Percentiles rank a stretch among this genome's conserved stretches.
These are phyloP conservation scores for Endotricha flammealis DNA, from an alignment of 2,888 invertebrate species.

Conservation along the genomic window DNA sequence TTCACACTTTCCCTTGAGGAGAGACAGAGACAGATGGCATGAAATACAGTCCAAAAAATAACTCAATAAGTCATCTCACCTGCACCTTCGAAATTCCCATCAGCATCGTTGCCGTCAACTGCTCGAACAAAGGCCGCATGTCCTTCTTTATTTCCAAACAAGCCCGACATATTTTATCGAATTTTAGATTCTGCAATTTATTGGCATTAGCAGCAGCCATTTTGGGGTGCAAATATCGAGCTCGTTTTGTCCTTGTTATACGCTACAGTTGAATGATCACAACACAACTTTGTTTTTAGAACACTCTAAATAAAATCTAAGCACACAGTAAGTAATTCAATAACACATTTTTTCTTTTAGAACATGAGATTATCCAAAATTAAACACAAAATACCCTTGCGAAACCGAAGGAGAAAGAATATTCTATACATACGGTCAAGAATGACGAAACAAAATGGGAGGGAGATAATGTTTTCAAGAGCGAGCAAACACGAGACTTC, in stretches of 20 bases:
- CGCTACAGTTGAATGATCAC: conserved; percentile 21
- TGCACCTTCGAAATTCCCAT: conserved; percentile 81
- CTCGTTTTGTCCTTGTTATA: conserved; percentile 60
- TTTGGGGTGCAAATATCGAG: conserved; percentile 56
- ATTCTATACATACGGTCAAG: conserved; percentile 43
- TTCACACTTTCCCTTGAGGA: conserved; percentile 30
- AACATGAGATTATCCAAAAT: conserved; percentile 4
- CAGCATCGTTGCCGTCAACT: conserved; percentile 81
- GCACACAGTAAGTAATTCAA: not conserved
- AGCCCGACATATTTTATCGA: conserved; percentile 81
- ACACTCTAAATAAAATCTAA: not conserved
- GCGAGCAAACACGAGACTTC: conserved; percentile 29
- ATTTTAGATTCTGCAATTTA: conserved; percentile 52
- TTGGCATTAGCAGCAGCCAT: conserved; percentile 59
- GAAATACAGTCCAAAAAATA: conserved; percentile 57
- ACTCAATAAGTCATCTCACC: conserved; percentile 63
- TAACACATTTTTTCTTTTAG: conserved; percentile 6
- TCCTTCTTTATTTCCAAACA: conserved; percentile 81
- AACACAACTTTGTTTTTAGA: not conserved
- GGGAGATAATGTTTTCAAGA: conserved; percentile 21
- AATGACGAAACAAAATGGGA: conserved; percentile 35
- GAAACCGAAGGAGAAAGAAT: conserved; percentile 45
- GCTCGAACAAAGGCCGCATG: conserved; percentile 81
- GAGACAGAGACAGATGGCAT: conserved; percentile 54
- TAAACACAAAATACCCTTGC: conserved; percentile 34